A percentile compares a stretch with the other conserved stretches of the same genome.
These are phyloP conservation scores for Episyrphus balteatus DNA, from an alignment of 1,140 invertebrate genomes.

Conservation along the genomic window DNA sequence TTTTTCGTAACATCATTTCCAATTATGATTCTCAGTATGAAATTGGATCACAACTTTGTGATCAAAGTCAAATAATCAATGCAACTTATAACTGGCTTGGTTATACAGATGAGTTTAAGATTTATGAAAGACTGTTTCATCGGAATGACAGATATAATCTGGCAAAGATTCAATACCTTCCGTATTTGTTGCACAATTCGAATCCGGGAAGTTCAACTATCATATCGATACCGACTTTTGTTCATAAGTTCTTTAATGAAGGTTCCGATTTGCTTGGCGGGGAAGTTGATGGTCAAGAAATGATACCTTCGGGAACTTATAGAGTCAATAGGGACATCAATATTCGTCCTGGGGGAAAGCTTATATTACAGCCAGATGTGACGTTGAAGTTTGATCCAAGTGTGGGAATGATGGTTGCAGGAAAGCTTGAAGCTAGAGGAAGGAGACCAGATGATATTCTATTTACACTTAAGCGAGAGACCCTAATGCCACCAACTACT, in stretches of 20 bases:
- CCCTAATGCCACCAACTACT: conserved; percentile 38
- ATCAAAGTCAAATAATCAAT: conserved; percentile 88
- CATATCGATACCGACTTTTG: conserved; percentile 56
- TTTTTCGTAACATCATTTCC: conserved; percentile 85
- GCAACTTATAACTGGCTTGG: conserved; percentile 93
- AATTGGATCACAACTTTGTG: conserved; percentile 87
- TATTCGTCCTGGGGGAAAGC: conserved; percentile 72
- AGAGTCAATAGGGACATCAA: conserved; percentile 83
- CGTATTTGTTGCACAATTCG: conserved; percentile 72
- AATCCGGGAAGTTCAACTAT: conserved; percentile 72
- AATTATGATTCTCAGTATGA: conserved; percentile 84
- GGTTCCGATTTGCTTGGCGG: conserved; percentile 66
- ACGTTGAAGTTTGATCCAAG: conserved; percentile 77
- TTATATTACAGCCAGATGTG: conserved; percentile 78
- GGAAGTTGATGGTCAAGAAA: conserved; percentile 78
- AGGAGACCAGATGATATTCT: conserved; percentile 62
- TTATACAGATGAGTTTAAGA: conserved; percentile 58
- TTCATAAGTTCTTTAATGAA: conserved; percentile 60
- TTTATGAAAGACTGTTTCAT: conserved; percentile 75
- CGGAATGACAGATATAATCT: conserved; percentile 86
- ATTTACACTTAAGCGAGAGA: conserved; percentile 65
- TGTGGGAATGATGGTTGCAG: conserved; percentile 94
- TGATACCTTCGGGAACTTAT: conserved; percentile 67
- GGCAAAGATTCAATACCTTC: conserved; percentile 75
- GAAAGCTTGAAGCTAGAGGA: conserved; percentile 73